A percentile compares a stretch with the other conserved stretches of the same genome.
Conservation (phyloP, 2,888 invertebrate species). For the Scaptodrosophila latifasciaeformis region DNA sequence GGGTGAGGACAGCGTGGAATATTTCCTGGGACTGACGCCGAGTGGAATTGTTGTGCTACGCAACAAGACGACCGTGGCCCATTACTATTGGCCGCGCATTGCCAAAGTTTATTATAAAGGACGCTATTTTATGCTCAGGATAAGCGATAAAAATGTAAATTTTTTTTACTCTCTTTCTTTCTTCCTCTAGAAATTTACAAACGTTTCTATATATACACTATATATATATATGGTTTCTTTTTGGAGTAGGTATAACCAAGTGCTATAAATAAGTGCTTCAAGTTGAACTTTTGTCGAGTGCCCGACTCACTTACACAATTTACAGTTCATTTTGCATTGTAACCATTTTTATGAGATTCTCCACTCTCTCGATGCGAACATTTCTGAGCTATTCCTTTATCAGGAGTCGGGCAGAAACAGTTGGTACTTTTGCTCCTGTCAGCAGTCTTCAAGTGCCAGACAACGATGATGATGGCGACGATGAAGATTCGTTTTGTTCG, state of each 20-base stretch:
- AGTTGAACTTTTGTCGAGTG: slow-evolving; percentile 46
- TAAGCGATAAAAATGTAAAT: slow-evolving; percentile 96
- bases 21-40: slow-evolving; percentile 95
- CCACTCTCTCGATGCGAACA: slow-evolving; percentile 36
- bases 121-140: slow-evolving; percentile 96
- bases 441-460: slow-evolving; percentile 42
- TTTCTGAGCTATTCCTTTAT: slow-evolving; percentile 1
- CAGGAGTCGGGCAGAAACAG: no score
- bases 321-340: slow-evolving; percentile 59
- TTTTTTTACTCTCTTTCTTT: slow-evolving; percentile 23
- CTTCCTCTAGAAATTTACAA: no score
- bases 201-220: no score
- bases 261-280: neutral
- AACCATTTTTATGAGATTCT: slow-evolving; percentile 49
- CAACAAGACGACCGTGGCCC: slow-evolving; percentile 96
- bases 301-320: slow-evolving; percentile 58
- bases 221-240: no score
- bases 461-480: slow-evolving; percentile 15
- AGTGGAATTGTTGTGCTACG: slow-evolving; percentile 95
- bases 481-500: slow-evolving; percentile 14
- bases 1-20: slow-evolving; percentile 98
- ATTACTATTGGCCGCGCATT: slow-evolving; percentile 98
- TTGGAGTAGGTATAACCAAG: neutral
- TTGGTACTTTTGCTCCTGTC: slow-evolving; percentile 38
- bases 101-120: slow-evolving; percentile 97